phyloP scores from a whole-genome alignment of 2,888 invertebrate species.

The Noctua janthina region DNA sequence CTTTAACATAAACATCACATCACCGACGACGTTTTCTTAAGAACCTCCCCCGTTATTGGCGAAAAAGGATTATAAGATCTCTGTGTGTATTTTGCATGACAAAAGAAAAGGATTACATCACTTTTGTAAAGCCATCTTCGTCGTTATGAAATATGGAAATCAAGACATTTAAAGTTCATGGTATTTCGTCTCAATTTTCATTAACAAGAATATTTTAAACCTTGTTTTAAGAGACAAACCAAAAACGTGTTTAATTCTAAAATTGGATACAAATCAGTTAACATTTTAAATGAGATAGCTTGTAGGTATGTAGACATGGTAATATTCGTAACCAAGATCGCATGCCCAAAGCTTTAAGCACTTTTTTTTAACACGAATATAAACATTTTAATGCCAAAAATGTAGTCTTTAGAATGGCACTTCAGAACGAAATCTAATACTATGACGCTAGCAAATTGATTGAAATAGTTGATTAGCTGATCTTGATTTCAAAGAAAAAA shows the following conservation, averaged over 20 bases:
- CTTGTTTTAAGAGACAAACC: neutral
- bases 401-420: neutral
- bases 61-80: conserved; percentile 12
- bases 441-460: neutral
- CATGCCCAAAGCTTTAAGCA: no score
- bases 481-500: neutral
- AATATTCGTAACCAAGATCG: no score
- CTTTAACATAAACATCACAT: neutral
- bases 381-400: neutral
- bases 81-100: conserved; percentile 37
- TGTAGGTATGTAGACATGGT: no score
- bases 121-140: conserved; percentile 14
- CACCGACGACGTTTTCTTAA: neutral
- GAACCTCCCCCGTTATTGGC: neutral
- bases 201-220: neutral
- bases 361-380: no score
- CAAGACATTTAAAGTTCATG: conserved; percentile 16
- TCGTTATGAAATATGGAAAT: conserved; percentile 42
- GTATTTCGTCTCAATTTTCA: neutral
- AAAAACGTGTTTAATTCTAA: neutral
- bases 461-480: neutral
- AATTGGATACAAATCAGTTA: neutral
- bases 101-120: conserved; percentile 22
- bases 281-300: neutral
- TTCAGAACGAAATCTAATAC: neutral